Conservation (phyloP, 1,140 invertebrate species). For the Drosophila bifasciata region DNA sequence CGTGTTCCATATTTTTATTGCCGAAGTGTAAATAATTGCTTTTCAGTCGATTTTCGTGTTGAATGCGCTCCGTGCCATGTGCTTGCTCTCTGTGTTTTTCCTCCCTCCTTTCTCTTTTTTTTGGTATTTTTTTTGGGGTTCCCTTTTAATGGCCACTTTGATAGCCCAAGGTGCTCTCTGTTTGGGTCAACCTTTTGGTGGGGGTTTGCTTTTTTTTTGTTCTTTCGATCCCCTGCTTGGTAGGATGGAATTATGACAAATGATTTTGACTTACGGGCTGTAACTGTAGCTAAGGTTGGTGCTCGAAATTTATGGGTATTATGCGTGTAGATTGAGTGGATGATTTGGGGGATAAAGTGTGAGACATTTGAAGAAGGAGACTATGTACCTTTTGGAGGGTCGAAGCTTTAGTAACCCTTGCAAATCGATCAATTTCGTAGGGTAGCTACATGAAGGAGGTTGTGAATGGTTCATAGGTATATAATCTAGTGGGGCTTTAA, state of each 20-base stretch:
- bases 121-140: slow-evolving; percentile 40
- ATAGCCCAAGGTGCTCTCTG: slow-evolving; percentile 46
- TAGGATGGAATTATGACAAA: slow-evolving; percentile 75
- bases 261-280: slow-evolving; percentile 61
- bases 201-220: slow-evolving; percentile 15
- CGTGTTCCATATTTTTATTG: slow-evolving; percentile 72
- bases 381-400: too few species aligned
- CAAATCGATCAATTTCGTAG: too few species aligned
- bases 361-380: slow-evolving; percentile 1
- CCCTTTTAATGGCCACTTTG: slow-evolving; percentile 60
- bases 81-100: slow-evolving; percentile 30
- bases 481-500: too few species aligned
- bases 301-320: slow-evolving; percentile 53
- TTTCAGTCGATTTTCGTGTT: slow-evolving; percentile 77
- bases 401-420: too few species aligned
- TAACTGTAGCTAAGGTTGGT: slow-evolving; percentile 55
- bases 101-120: slow-evolving; percentile 7
- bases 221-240: slow-evolving; percentile 3
- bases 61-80: slow-evolving; percentile 52
- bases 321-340: slow-evolving; percentile 31
- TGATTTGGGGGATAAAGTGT: slow-evolving; percentile 12
- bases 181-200: slow-evolving; percentile 36
- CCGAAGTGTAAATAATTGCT: slow-evolving; percentile 80
- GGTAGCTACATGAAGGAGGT: too few species aligned
- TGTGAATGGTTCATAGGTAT: too few species aligned